Conservation (phyloP, 2,888 invertebrate genomes). For the Orthosia incerta region DNA sequence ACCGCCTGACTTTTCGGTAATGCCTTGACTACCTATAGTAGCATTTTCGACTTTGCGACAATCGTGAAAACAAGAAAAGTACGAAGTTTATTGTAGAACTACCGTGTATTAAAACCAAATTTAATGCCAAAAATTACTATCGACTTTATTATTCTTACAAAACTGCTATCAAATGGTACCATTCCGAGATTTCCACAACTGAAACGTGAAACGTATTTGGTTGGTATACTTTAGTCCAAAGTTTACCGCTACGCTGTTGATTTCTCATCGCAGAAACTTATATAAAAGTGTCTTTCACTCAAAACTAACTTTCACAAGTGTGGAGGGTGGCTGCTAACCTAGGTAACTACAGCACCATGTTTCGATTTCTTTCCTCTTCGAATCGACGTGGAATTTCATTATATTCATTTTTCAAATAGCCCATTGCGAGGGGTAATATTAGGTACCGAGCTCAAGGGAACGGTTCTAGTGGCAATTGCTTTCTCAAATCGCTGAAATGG, state of each 20-base stretch:
- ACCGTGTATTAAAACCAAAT: background rate
- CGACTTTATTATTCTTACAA: slow-evolving; percentile 5
- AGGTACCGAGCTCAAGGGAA: slow-evolving; percentile 39
- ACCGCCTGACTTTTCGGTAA: background rate
- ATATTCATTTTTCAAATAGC: slow-evolving; percentile 58
- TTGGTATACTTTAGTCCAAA: slow-evolving; percentile 15
- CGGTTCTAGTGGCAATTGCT: slow-evolving; percentile 41
- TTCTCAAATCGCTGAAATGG: slow-evolving; percentile 33
- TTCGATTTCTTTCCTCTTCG: slow-evolving; percentile 37
- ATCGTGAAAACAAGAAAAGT: background rate
- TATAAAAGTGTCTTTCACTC: slow-evolving; percentile 28
- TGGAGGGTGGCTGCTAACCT: slow-evolving; percentile 3
- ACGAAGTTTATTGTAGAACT: background rate
- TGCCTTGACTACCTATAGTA: background rate
- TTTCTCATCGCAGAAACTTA: slow-evolving; percentile 12
- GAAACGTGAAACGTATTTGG: slow-evolving; percentile 5
- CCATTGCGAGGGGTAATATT: slow-evolving; percentile 51
- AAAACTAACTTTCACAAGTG: slow-evolving; percentile 38
- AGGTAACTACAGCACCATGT: slow-evolving; percentile 17
- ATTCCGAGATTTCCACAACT: slow-evolving; percentile 16
- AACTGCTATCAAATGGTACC: slow-evolving; percentile 15
- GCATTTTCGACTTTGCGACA: background rate
- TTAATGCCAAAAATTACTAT: background rate
- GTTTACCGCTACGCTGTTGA: slow-evolving; percentile 10
- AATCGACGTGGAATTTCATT: slow-evolving; percentile 52